These are phyloP conservation scores for Argyrosomus regius DNA, from an alignment of 2,797 vertebrate species.

Conservation along the genomic window DNA sequence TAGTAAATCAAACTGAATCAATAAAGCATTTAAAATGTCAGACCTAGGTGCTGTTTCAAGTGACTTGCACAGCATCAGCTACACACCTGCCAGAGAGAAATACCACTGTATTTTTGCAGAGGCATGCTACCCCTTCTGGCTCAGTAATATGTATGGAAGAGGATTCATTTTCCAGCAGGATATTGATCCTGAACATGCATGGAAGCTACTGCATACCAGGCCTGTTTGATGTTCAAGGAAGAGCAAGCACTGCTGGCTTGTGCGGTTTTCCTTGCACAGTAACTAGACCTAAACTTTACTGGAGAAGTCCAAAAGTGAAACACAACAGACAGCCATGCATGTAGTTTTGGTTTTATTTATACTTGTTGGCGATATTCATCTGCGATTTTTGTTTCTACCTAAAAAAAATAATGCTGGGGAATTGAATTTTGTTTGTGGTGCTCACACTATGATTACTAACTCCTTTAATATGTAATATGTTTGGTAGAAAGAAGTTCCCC, in stretches of 20 bases:
- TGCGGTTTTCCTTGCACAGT: conserved; percentile 9
- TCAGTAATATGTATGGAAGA: conserved; percentile 49
- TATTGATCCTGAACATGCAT: conserved; percentile 64
- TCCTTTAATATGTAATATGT: background rate
- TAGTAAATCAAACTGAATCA: conserved; percentile 36
- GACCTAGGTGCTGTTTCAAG: conserved; percentile 41
- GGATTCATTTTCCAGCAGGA: conserved; percentile 66
- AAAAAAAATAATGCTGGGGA: background rate
- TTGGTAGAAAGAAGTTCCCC: background rate
- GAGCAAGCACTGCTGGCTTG: conserved; percentile 21
- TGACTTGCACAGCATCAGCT: conserved; percentile 37
- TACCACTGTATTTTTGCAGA: conserved; percentile 35
- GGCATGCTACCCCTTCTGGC: conserved; percentile 43
- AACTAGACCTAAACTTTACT: conserved; percentile 13
- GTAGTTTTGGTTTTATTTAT: background rate
- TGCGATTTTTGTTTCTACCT: background rate
- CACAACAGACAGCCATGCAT: too few species aligned
- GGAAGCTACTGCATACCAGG: conserved; percentile 34
- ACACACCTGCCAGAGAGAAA: conserved; percentile 39
- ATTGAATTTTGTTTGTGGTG: background rate
- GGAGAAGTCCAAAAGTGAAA: background rate
- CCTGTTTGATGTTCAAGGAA: conserved; percentile 62
- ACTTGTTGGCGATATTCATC: background rate
- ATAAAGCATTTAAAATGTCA: conserved; percentile 59
- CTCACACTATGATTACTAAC: background rate